These are phyloP conservation scores for Tenthredo notha DNA, from an alignment of 2,888 invertebrate species.

Conservation along the genomic window DNA sequence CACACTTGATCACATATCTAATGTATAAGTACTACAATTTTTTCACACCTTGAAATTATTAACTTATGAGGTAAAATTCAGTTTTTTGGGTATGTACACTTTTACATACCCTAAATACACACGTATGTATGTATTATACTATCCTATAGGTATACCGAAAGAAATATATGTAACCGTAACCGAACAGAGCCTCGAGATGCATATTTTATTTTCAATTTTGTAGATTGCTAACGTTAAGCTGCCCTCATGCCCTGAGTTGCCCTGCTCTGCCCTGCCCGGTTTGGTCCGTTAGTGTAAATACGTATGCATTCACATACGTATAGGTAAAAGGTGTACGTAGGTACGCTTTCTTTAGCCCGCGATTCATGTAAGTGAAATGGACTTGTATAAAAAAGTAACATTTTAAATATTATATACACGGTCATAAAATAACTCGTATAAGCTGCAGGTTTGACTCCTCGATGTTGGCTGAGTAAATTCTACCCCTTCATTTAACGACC, in stretches of 20 bases:
- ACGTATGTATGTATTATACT: not conserved
- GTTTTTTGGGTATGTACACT: not conserved
- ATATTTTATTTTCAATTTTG: constrained; percentile 71
- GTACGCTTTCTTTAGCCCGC: constrained; percentile 9
- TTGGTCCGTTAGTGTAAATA: not conserved
- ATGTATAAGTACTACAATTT: not conserved
- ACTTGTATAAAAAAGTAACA: not conserved
- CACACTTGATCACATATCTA: not conserved
- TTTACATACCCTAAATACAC: not conserved
- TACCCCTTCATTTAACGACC: constrained; percentile 20
- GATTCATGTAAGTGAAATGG: not conserved
- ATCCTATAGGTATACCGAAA: not conserved
- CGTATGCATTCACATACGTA: not conserved
- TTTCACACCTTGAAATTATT: not conserved
- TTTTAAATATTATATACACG: constrained; percentile 14
- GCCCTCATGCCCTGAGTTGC: not conserved
- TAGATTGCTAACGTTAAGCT: constrained; percentile 59
- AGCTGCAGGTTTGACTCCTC: not conserved
- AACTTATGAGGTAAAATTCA: not conserved
- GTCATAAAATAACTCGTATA: constrained; percentile 20
- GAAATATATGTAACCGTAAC: constrained; percentile 5
- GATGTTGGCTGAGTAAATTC: not conserved
- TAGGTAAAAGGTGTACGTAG: not conserved
- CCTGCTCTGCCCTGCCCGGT: not conserved
- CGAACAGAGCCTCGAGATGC: constrained; percentile 58